Conservation (phyloP, 2,113 vertebrate genomes). For the Rhineura floridana region DNA sequence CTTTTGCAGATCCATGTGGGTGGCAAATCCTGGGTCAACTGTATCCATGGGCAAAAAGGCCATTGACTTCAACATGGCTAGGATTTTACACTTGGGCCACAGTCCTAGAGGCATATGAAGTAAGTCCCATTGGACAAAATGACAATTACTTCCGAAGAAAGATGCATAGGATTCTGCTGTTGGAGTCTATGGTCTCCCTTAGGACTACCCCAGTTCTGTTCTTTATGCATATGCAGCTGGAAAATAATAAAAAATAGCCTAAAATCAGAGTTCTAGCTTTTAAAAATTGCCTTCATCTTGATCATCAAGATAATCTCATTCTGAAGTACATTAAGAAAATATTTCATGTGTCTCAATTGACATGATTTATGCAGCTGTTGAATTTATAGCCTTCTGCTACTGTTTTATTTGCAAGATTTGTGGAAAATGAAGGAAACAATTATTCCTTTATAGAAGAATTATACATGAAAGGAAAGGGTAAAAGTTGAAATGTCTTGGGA, state of each 20-base stretch:
- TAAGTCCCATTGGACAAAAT: not conserved
- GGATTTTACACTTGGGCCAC: not conserved
- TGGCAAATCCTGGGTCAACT: not conserved
- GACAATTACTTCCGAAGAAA: not conserved
- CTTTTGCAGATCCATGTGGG: not conserved
- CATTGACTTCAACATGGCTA: too few species aligned
- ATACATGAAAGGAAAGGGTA: slow-evolving; percentile 35
- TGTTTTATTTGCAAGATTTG: slow-evolving; percentile 47
- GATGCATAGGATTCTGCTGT: not conserved
- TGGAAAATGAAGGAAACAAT: slow-evolving; percentile 2
- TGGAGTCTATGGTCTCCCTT: slow-evolving; percentile 41
- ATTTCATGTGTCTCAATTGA: slow-evolving; percentile 41
- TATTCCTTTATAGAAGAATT: slow-evolving; percentile 34
- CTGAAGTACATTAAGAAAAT: slow-evolving; percentile 48
- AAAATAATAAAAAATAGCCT: not conserved
- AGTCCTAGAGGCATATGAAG: not conserved
- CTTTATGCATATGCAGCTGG: not conserved
- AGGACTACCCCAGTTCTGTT: slow-evolving; percentile 45
- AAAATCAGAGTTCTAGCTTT: not conserved
- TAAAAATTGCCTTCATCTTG: slow-evolving; percentile 4
- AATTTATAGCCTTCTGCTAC: slow-evolving; percentile 23
- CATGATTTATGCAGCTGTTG: slow-evolving; percentile 49
- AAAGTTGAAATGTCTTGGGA: slow-evolving; percentile 38
- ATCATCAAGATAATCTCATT: slow-evolving; percentile 20
- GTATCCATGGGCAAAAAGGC: not conserved